Evolutionary conservation across 1,140 invertebrate species (phyloP).

Genomic region (Hylaeus volcanicus): DNA sequence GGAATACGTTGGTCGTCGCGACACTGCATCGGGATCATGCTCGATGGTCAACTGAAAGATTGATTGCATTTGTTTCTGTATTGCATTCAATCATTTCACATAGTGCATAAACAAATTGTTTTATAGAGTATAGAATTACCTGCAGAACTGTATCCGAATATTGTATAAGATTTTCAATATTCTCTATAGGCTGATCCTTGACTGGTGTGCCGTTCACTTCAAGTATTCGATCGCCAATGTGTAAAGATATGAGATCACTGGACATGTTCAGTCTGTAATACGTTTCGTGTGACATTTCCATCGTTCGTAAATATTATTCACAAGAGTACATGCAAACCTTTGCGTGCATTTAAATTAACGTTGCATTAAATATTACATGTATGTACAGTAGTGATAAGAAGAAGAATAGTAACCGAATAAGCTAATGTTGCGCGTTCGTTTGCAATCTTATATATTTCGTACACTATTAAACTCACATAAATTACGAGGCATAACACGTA

Average conservation of each 20-base stretch:
- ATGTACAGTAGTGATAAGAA: background rate
- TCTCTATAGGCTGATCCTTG: slow-evolving; percentile 88
- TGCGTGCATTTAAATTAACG: slow-evolving; percentile 48
- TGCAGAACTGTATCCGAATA: slow-evolving; percentile 88
- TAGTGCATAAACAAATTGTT: background rate
- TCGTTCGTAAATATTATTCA: background rate
- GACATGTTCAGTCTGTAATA: slow-evolving; percentile 88
- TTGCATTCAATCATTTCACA: background rate
- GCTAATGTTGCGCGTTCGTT: slow-evolving; percentile 5
- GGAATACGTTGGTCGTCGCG: slow-evolving; percentile 76
- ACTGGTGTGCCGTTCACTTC: slow-evolving; percentile 95
- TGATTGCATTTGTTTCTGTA: slow-evolving; percentile 1
- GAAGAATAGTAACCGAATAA: background rate
- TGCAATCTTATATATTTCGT: background rate
- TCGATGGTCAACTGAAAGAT: slow-evolving; percentile 89
- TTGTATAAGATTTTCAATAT: slow-evolving; percentile 88
- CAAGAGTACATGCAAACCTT: slow-evolving; percentile 57
- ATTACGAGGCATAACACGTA: background rate
- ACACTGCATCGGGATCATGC: slow-evolving; percentile 90
- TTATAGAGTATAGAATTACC: slow-evolving; percentile 75
- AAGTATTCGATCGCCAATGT: slow-evolving; percentile 94
- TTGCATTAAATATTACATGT: slow-evolving; percentile 5
- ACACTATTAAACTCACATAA: background rate
- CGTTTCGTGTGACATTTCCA: slow-evolving; percentile 34
- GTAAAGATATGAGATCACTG: slow-evolving; percentile 90